A percentile compares a stretch with the other conserved stretches of the same genome.
Conservation (phyloP, 2,888 invertebrate species). For the Thereva nobilitata region DNA sequence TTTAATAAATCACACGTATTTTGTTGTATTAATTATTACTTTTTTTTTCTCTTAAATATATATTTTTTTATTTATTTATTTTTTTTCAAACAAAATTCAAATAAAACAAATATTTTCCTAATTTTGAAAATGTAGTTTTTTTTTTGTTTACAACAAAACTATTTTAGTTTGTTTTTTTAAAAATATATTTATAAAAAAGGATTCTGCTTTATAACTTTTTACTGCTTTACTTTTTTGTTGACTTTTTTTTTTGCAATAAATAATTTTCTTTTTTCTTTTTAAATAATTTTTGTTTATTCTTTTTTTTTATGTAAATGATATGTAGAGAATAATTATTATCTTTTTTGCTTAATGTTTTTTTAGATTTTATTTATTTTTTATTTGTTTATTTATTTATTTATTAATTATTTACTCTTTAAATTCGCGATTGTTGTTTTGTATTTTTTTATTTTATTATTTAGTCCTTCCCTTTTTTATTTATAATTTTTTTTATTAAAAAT, state of each 20-base stretch:
- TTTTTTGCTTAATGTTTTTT: slow-evolving; percentile 4
- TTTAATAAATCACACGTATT: slow-evolving; percentile 30
- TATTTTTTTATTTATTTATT: slow-evolving; percentile 14
- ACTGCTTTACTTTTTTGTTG: no score
- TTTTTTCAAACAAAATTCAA: neutral
- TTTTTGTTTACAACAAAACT: no score
- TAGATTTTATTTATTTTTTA: slow-evolving; percentile 19
- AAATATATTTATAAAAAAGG: no score
- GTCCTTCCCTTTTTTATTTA: no score
- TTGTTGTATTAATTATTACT: slow-evolving; percentile 16
- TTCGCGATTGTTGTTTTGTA: slow-evolving; percentile 20
- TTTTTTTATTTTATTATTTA: slow-evolving; percentile 3
- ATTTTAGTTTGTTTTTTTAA: no score
- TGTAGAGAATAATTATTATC: slow-evolving; percentile 33
- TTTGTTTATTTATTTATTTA: slow-evolving; percentile 14
- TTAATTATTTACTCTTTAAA: slow-evolving; percentile 14
- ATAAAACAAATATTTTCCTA: no score
- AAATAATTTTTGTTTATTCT: neutral
- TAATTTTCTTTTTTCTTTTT: slow-evolving; percentile 8
- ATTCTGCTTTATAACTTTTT: neutral
- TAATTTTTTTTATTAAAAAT: no score
- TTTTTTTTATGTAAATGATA: slow-evolving; percentile 26
- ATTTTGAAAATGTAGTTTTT: no score
- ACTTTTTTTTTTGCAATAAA: neutral
- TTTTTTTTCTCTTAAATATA: slow-evolving; percentile 3